Evolutionary conservation across 2,113 vertebrate species (phyloP), one percentile per base, ranked within the genome.

Genomic region (Myotis lucifugus): DNA sequence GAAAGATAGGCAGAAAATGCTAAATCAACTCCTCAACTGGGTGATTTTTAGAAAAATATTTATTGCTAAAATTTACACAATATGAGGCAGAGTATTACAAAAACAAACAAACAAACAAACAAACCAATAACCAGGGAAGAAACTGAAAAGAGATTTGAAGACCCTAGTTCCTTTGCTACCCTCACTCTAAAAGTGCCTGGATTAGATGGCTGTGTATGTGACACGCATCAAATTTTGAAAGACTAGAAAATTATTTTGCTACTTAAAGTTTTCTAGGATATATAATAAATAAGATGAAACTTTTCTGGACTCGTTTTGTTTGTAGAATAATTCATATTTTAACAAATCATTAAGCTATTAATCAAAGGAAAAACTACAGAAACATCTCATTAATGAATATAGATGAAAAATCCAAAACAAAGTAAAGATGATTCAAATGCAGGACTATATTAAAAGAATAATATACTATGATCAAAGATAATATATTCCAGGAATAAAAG

Each of bases 271-370:
- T 42, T 82, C 5, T 32, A 87, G 52, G 19, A 54, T 48, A 40
- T 5, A 70, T 13, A 64, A 81, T n/a, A 76, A 64, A 81, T n/a
- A 76, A 37, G 54, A 76, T 7, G 18, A 73, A 79, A 85, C 6
- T 42, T 52, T 54, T 34, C 37, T 74, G 34, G n/a, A 73, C 46
- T 64, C 50, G 7, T 82, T 50, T 79, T 91, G 64, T 73, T 64
- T 74, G n/a, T 90, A 69, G 59, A 89, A 69, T 81, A 92, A 70
- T 78, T 77, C 73, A 70, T 64, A 76, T 52, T 79, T 29, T 59
- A 88, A 78, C 29, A 67, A 85, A 67, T 74, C 5, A 85, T 70
- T 32, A 86, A 92, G 73, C 54, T 70, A 23, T 40, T 64, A 29
- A 76, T 72, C 46, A 42, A 46, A 81, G 52, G 34, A 83, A 73